These are phyloP conservation scores for Hyphantria cunea DNA, from an alignment of 1,140 invertebrate species.

Conservation along the genomic window DNA sequence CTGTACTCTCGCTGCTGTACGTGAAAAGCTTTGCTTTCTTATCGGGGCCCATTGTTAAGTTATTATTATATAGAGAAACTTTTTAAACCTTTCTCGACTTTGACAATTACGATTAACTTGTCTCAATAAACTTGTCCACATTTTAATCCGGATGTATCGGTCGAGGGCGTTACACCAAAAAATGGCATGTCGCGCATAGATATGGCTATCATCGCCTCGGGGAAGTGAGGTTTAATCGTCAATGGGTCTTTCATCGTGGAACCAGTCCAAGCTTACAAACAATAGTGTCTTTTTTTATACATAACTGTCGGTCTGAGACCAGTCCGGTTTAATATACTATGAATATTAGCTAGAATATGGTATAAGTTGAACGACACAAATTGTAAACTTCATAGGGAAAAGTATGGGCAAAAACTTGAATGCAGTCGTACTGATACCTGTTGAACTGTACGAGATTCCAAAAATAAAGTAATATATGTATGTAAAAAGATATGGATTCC, in stretches of 20 bases:
- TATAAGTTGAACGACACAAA: too few relatives aligned
- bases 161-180: constrained; percentile 32
- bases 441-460: constrained; percentile 20
- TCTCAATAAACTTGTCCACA: constrained; percentile 7
- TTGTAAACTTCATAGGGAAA: background rate
- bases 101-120: constrained; percentile 5
- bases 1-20: constrained; percentile 19
- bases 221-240: constrained; percentile 41
- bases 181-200: constrained; percentile 42
- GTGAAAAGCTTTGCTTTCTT: constrained; percentile 51
- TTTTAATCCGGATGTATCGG: constrained; percentile 41
- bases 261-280: constrained; percentile 49
- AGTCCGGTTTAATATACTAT: constrained; percentile 2
- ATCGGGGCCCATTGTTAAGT: constrained; percentile 45
- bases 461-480: constrained; percentile 28
- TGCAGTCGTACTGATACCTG: constrained; percentile 1
- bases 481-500: constrained; percentile 20
- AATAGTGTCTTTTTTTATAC: constrained; percentile 54
- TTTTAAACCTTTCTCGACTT: constrained; percentile 14
- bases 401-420: constrained; percentile 3
- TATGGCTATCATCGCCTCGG: constrained; percentile 27
- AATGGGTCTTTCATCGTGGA: constrained; percentile 49
- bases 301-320: constrained; percentile 3
- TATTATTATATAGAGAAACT: constrained; percentile 33
- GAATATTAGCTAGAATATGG: too few relatives aligned